Evolutionary conservation across 2,888 invertebrate species (phyloP).

Genomic region (Athalia cordata): DNA sequence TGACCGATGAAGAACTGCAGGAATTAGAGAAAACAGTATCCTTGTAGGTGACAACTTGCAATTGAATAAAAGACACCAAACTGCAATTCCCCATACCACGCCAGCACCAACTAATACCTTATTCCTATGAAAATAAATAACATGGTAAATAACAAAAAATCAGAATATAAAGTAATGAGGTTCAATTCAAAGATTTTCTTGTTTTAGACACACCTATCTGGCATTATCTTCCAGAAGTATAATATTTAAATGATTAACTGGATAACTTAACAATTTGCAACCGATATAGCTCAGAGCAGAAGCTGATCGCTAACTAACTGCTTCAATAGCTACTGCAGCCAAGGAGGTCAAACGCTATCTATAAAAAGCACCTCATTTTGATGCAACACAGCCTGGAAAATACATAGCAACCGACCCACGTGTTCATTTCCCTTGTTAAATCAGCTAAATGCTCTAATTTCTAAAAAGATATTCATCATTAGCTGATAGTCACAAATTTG

Average conservation of each 20-base stretch:
- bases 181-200: neutral
- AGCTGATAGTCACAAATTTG: neutral
- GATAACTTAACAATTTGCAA: neutral
- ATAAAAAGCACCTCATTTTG: constrained; percentile 70
- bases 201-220: constrained; percentile 60
- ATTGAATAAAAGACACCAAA: constrained; percentile 59
- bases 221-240: constrained; percentile 54
- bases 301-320: constrained; percentile 40
- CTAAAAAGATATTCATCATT: neutral
- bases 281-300: constrained; percentile 6
- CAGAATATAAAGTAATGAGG: neutral
- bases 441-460: neutral
- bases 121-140: constrained; percentile 53
- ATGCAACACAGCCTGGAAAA: constrained; percentile 47
- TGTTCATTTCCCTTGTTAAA: constrained; percentile 1
- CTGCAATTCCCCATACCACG: constrained; percentile 58
- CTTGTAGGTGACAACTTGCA: constrained; percentile 54
- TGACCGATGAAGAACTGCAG: constrained; percentile 58
- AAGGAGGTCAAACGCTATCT: constrained; percentile 70
- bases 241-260: neutral
- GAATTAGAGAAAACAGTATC: constrained; percentile 57
- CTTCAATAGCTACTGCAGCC: constrained; percentile 42
- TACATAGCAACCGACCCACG: neutral
- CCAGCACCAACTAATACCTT: constrained; percentile 59
- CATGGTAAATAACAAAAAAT: neutral